These are phyloP conservation scores for Actenoides hombroni DNA, from an alignment of 2,113 vertebrate genomes.

Conservation along the genomic window DNA sequence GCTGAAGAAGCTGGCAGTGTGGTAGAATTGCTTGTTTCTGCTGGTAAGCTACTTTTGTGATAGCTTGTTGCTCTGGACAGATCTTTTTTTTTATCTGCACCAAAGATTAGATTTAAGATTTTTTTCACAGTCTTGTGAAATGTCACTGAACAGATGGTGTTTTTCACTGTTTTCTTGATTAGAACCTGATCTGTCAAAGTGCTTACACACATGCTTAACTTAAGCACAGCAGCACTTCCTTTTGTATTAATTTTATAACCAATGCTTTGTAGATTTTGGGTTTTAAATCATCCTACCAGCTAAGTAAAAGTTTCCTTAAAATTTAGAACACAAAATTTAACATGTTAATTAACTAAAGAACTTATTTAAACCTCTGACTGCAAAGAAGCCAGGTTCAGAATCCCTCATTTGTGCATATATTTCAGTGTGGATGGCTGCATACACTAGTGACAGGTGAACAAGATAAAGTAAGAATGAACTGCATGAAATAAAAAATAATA, in stretches of 20 bases:
- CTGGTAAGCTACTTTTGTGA: slow-evolving; percentile 17
- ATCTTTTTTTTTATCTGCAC: neutral
- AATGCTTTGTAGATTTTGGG: neutral
- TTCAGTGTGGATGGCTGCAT: neutral
- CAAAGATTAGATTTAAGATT: neutral
- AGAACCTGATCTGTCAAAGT: slow-evolving; percentile 19
- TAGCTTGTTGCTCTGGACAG: neutral
- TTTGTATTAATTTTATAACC: neutral
- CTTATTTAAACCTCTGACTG: neutral
- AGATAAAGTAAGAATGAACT: neutral
- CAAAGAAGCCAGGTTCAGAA: neutral
- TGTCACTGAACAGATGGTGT: slow-evolving; percentile 35
- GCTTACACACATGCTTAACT: slow-evolving; percentile 32
- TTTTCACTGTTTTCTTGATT: slow-evolving; percentile 53
- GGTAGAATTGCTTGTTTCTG: neutral
- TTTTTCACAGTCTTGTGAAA: slow-evolving; percentile 20
- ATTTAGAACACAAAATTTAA: neutral
- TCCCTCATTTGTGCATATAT: neutral
- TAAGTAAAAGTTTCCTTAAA: neutral
- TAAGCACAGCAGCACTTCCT: neutral
- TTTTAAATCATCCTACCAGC: neutral
- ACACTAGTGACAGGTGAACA: neutral
- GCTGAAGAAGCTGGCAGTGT: neutral
- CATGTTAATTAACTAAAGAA: neutral
- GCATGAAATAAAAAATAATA: neutral